These are phyloP conservation scores for Agrochola lota DNA, from an alignment of 2,888 invertebrate species.

Conservation along the genomic window DNA sequence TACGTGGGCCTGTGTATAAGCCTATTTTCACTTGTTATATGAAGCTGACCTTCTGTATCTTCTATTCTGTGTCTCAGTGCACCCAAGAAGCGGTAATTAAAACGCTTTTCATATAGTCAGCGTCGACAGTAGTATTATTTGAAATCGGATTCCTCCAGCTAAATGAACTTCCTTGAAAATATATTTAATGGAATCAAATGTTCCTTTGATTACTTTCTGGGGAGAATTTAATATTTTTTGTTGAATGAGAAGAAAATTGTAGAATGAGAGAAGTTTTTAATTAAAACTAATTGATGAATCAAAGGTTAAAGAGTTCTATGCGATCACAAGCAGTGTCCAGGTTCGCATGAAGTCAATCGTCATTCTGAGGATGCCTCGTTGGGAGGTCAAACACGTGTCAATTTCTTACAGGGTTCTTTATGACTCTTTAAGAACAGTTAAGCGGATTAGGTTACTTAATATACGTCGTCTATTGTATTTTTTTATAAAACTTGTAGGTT, in stretches of 20 bases:
- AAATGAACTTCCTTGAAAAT: constrained; percentile 65
- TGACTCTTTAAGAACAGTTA: too few species aligned
- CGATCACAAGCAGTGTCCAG: background rate
- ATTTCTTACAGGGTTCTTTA: too few species aligned
- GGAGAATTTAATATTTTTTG: constrained; percentile 6
- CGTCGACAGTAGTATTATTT: constrained; percentile 65
- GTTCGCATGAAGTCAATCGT: too few species aligned
- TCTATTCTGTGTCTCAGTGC: constrained; percentile 64
- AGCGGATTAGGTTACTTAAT: too few species aligned
- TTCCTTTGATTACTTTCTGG: constrained; percentile 51
- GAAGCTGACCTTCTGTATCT: background rate
- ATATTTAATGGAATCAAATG: constrained; percentile 66
- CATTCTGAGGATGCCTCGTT: too few species aligned
- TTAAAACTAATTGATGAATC: background rate
- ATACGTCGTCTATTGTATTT: too few species aligned
- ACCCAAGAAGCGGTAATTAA: constrained; percentile 79
- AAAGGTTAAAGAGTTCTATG: background rate
- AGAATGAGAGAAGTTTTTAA: constrained; percentile 1
- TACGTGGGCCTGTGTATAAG: too few species aligned
- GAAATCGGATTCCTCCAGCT: constrained; percentile 73
- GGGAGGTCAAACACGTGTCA: too few species aligned
- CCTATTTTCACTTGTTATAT: background rate
- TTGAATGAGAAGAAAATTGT: background rate
- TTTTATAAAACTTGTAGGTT: too few species aligned
- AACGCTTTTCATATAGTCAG: constrained; percentile 67